These are phyloP conservation scores for Anguilla pacifica DNA, from an alignment of 2,797 vertebrate genomes.

Conservation along the genomic window DNA sequence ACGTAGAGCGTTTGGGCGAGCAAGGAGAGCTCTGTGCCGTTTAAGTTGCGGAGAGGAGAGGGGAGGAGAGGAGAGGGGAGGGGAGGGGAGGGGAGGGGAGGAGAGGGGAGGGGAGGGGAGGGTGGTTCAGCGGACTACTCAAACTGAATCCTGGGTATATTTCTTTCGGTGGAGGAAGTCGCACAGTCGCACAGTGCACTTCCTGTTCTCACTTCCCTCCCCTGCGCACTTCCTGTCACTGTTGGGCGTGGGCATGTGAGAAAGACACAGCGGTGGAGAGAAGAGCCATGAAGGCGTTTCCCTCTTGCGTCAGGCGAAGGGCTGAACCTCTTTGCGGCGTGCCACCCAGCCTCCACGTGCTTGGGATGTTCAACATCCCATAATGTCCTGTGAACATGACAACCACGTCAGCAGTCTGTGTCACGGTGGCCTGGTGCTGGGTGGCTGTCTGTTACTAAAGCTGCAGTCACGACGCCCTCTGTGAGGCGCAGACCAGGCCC, in stretches of 20 bases:
- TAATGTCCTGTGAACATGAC: background rate
- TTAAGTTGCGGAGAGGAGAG: background rate
- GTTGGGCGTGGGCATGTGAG: constrained; percentile 33
- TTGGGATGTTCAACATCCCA: background rate
- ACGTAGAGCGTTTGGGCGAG: background rate
- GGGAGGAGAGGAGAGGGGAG: no score
- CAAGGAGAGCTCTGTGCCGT: background rate
- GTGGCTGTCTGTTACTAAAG: background rate
- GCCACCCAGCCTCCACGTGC: constrained; percentile 15
- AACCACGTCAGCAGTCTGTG: background rate
- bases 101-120: background rate
- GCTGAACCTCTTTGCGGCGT: background rate
- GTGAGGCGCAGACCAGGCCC: no score
- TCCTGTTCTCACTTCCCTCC: constrained; percentile 66
- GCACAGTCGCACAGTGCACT: constrained; percentile 61
- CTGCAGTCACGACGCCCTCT: background rate
- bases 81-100: background rate
- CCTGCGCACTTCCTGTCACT: constrained; percentile 69
- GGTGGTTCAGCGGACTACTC: background rate
- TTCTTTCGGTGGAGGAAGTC: constrained; percentile 29
- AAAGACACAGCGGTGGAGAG: constrained; percentile 22
- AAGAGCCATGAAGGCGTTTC: background rate
- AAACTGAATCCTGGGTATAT: constrained; percentile 6
- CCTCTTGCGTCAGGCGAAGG: background rate
- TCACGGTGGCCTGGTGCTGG: background rate